These are phyloP conservation scores for Distichodus sexfasciatus DNA, from an alignment of 2,797 vertebrate species.

Conservation along the genomic window DNA sequence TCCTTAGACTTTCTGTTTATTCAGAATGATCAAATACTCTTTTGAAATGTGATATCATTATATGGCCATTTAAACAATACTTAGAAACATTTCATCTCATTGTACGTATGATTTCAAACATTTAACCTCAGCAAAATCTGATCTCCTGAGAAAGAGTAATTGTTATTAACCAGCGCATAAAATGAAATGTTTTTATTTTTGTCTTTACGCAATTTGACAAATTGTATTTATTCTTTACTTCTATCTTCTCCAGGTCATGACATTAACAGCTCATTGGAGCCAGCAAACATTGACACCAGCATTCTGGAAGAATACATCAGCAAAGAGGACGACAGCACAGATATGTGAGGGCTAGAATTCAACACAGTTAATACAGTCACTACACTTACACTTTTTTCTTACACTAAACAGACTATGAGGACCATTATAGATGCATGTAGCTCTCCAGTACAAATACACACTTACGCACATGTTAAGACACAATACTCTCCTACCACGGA, in stretches of 20 bases:
- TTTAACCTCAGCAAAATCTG: too few species aligned
- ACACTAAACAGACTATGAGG: not conserved
- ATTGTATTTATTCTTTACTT: conserved; percentile 49
- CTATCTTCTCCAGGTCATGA: conserved; percentile 83
- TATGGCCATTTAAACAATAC: too few species aligned
- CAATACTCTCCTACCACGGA: conserved; percentile 48
- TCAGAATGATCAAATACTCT: too few species aligned
- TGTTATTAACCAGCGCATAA: too few species aligned
- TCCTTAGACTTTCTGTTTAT: too few species aligned
- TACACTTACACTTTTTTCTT: not conserved
- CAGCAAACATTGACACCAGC: conserved; percentile 97
- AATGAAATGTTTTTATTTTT: conserved; percentile 57
- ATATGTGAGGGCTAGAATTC: conserved; percentile 82
- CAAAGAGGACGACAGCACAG: conserved; percentile 96
- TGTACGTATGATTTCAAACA: too few species aligned
- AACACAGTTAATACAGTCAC: not conserved
- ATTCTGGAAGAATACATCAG: conserved; percentile 99
- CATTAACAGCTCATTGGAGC: conserved; percentile 96
- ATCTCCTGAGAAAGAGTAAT: too few species aligned
- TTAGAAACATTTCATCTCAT: too few species aligned
- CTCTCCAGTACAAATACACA: conserved; percentile 19
- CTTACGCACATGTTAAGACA: conserved; percentile 26
- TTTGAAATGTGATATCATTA: too few species aligned
- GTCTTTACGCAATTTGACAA: too few species aligned
- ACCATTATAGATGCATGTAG: conserved; percentile 1